Evolutionary conservation across 2,888 invertebrate species (phyloP), one percentile per base, ranked within the genome.

Genomic region (Pheosia gnoma): DNA sequence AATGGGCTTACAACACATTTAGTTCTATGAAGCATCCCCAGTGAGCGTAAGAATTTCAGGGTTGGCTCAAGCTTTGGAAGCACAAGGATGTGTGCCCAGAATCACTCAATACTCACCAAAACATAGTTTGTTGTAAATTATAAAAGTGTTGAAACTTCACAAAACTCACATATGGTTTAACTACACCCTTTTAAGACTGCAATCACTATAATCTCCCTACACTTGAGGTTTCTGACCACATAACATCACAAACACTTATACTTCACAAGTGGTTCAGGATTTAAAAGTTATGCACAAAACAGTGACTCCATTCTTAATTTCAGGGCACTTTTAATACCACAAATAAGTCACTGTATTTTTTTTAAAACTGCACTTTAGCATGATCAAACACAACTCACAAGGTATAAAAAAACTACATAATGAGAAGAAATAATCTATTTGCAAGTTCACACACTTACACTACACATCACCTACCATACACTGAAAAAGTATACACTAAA

Each of bases 351-450:
- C 80, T 72, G 59, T 61, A 52, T 53, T 61, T 59, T 62, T 62
- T 59, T 52, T 25, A 36, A 41, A 69, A 82, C 79, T 80, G 71
- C 88, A 87, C 86, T 82, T 39, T 70, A 70, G 65, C 67, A 71
- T 55, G 74, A 68, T 61, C 86, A 90, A 70, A 59, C 86, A 90
- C 88, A 81, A 79, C 77, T 81, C 90, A 91, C 91, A 87, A 89
- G 92, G 92, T 89, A 73, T 84, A 92, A 90, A 90, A 92, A 93
- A 93, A 93, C 91, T 83, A 93, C 91, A 90, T 86, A 83, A 78
- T 86, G 69, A 80, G 85, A 87, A 86, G 84, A 84, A 87, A 91
- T 88, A 86, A 83, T 94, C 92, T 93, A 93, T 93, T 91, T 87
- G 78, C 78, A 86, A 82, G 79, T 85, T 82, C 90, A 91, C 93